Percentiles rank a stretch among this genome's conserved stretches.
Conservation (phyloP, 2,797 vertebrate species). For the Myotis myotis region DNA sequence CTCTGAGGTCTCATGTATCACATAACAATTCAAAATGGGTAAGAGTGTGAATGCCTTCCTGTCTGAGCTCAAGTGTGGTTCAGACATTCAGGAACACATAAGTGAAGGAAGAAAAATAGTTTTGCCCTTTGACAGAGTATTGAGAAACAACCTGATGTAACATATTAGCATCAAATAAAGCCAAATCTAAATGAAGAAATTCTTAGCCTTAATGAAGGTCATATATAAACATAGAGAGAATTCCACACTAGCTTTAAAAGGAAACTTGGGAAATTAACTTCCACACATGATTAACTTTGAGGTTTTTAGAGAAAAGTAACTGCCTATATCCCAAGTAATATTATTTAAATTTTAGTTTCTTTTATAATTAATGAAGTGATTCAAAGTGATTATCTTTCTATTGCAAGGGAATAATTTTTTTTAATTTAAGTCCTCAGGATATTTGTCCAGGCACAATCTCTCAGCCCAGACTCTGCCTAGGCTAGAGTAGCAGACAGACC, state of each 20-base stretch:
- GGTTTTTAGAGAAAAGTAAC: slow-evolving; percentile 60
- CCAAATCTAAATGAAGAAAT: slow-evolving; percentile 75
- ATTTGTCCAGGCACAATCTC: slow-evolving; percentile 44
- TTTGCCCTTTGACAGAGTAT: slow-evolving; percentile 37
- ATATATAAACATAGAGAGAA: slow-evolving; percentile 69
- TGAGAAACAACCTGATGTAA: slow-evolving; percentile 36
- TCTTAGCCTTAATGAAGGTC: slow-evolving; percentile 67
- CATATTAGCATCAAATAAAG: slow-evolving; percentile 48
- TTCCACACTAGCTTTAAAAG: slow-evolving; percentile 70
- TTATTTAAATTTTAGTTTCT: slow-evolving; percentile 68
- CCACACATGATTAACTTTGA: slow-evolving; percentile 68
- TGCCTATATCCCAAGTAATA: slow-evolving; percentile 50
- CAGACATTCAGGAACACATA: neutral
- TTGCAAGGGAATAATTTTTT: slow-evolving; percentile 22
- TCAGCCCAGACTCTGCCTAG: neutral
- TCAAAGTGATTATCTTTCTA: slow-evolving; percentile 69
- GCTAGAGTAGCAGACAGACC: neutral
- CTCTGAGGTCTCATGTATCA: slow-evolving; percentile 22
- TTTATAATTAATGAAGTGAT: slow-evolving; percentile 71
- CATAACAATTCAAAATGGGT: neutral
- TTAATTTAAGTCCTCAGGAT: slow-evolving; percentile 38
- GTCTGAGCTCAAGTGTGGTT: neutral
- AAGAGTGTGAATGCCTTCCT: neutral
- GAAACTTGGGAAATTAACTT: slow-evolving; percentile 78
- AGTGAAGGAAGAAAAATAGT: slow-evolving; percentile 40